Evolutionary conservation across 2,797 vertebrate species (phyloP), one percentile per base, ranked within the genome.

Genomic region (Gallinago nigripennis): DNA sequence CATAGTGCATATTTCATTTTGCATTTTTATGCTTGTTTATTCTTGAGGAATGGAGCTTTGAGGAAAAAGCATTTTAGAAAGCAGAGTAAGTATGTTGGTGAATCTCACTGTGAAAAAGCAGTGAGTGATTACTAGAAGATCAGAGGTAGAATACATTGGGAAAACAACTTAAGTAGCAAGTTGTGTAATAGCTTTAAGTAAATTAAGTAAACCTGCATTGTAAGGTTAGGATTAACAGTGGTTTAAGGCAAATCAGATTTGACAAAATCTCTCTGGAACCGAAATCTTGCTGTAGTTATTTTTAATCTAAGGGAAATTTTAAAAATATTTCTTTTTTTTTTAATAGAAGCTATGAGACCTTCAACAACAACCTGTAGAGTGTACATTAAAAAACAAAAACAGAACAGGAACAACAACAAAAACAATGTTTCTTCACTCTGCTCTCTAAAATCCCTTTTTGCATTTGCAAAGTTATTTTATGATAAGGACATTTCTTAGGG

Each of bases 161-260:
- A 46, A 82, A 92, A 72, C 27, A 82, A 79, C 9, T 54, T 61
- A 83, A 88, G 25, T 53, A 87, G 45, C 8, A 91, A 53, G 75
- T 46, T 54, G 58, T 79, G 8, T 76, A 92, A 82, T 81, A 50
- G 61, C 54, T 75, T 86, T 81, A 75, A 85, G 41, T 80, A 85
- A 76, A 28, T 92, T 83, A 80, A 92, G 39, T 70, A 69, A 89
- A 70, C 39, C 31, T 77, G 23, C 3, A 1, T n/a, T 76, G 10
- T 86, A 51, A 87, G 25, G 31, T 58, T 82, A 46, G 35, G 73
- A 79, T 84, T 90, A 79, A 46, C 58, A 46, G 63, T 81, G 54
- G 33, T 4, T 93, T 88, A 82, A 90, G 39, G 66, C 30, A 92
- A 88, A 92, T 82, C 45, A 84, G 57, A 84, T 91, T 70, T 88